These are phyloP conservation scores for Dicrostonyx torquatus DNA, from an alignment of 2,797 vertebrate genomes.

Conservation along the genomic window DNA sequence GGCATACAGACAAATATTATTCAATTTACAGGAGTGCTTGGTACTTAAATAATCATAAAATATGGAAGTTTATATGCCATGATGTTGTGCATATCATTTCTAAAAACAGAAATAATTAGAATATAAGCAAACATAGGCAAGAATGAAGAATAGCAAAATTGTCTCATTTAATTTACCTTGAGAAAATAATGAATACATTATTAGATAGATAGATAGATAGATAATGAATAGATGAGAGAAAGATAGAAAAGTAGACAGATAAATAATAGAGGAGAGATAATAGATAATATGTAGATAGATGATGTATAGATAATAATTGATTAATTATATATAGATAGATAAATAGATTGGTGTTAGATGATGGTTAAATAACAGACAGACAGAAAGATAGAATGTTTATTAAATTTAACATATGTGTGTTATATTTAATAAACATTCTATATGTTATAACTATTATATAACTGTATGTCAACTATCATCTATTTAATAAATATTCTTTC, in stretches of 20 bases:
- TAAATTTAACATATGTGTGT: too few relatives aligned
- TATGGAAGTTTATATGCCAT: not conserved
- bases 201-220: not conserved
- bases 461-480: too few relatives aligned
- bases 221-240: not conserved
- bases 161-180: not conserved
- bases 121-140: not conserved
- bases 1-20: not conserved
- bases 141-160: not conserved
- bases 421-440: too few relatives aligned
- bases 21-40: not conserved
- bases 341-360: not conserved
- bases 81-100: not conserved
- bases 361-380: not conserved
- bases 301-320: not conserved
- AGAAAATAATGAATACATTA: not conserved
- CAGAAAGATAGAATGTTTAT: not conserved
- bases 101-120: not conserved
- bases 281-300: not conserved
- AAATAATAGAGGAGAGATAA: not conserved
- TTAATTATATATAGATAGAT: not conserved
- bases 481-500: too few relatives aligned
- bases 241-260: not conserved
- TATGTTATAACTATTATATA: too few relatives aligned
- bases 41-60: not conserved